Evolutionary conservation across 2,797 vertebrate genomes (phyloP).

Genomic region (Brachyalestes nurse): DNA sequence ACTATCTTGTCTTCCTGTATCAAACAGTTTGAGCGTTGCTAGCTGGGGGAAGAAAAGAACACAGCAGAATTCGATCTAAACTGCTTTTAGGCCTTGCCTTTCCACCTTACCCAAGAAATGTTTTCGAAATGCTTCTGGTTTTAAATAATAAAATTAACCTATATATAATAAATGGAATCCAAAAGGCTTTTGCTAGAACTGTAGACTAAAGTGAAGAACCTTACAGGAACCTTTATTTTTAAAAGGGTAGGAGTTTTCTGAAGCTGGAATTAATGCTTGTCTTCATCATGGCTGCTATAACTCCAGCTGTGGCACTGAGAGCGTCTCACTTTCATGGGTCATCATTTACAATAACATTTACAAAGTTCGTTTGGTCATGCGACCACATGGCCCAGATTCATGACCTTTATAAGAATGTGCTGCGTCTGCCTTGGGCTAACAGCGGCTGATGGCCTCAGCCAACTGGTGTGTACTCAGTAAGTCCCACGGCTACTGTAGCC

Average conservation of each 20-base stretch:
- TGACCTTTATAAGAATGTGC: conserved; percentile 67
- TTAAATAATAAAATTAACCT: not conserved
- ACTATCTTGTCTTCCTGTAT: conserved; percentile 51
- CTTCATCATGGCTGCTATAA: conserved; percentile 65
- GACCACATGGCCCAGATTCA: conserved; percentile 58
- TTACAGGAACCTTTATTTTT: not conserved
- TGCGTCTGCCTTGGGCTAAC: conserved; percentile 64
- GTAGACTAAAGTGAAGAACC: not conserved
- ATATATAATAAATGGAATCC: not conserved
- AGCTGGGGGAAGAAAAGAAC: not conserved
- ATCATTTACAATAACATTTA: conserved; percentile 67
- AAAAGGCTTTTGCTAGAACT: not conserved
- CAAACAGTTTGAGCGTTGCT: conserved; percentile 35
- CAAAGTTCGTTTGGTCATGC: conserved; percentile 63
- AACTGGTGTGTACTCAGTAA: conserved; percentile 64
- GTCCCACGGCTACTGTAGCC: conserved; percentile 56
- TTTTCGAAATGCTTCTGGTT: no score
- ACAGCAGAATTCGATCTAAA: not conserved
- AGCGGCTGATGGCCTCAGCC: conserved; percentile 58
- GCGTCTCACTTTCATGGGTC: conserved; percentile 44
- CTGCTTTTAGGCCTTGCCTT: conserved; percentile 23
- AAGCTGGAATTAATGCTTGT: conserved; percentile 27
- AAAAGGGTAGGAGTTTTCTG: not conserved
- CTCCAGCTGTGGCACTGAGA: conserved; percentile 27
- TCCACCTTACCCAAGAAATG: not conserved